Evolutionary conservation across 2,113 vertebrate genomes (phyloP).

Genomic region (Cromileptes altivelis): DNA sequence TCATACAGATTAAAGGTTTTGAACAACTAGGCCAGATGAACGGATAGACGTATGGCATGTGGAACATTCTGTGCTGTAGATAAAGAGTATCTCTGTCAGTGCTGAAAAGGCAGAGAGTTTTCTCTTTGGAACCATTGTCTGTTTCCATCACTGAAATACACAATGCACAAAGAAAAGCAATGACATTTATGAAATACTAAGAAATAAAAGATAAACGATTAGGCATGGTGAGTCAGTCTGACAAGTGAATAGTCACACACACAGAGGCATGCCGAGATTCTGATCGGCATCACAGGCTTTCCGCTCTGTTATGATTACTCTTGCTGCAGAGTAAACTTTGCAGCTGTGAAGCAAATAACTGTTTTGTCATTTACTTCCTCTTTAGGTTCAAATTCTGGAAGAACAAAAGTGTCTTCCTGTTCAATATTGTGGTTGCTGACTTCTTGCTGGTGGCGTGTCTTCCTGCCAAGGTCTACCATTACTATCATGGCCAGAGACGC

Average conservation of each 20-base stretch:
- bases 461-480: conserved; percentile 82
- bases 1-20: too few relatives aligned
- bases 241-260: background rate
- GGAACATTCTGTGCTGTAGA: background rate
- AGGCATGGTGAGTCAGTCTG: background rate
- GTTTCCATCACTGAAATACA: background rate
- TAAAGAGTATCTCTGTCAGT: background rate
- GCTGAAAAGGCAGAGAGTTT: background rate
- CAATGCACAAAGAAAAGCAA: background rate
- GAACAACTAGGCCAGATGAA: background rate
- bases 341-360: background rate
- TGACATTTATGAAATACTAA: background rate
- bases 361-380: background rate
- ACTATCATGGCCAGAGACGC: conserved; percentile 65
- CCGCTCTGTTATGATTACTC: background rate
- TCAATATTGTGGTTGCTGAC: conserved; percentile 86
- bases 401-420: conserved; percentile 86
- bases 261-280: too few relatives aligned
- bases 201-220: background rate
- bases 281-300: background rate
- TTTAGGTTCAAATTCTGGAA: conserved; percentile 85
- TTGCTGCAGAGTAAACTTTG: background rate
- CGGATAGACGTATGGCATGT: background rate
- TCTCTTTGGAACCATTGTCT: too few relatives aligned
- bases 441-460: conserved; percentile 86